Percentiles rank a stretch among this genome's conserved stretches.
Conservation (phyloP, 2,888 invertebrate genomes). For the Unio delphinus region DNA sequence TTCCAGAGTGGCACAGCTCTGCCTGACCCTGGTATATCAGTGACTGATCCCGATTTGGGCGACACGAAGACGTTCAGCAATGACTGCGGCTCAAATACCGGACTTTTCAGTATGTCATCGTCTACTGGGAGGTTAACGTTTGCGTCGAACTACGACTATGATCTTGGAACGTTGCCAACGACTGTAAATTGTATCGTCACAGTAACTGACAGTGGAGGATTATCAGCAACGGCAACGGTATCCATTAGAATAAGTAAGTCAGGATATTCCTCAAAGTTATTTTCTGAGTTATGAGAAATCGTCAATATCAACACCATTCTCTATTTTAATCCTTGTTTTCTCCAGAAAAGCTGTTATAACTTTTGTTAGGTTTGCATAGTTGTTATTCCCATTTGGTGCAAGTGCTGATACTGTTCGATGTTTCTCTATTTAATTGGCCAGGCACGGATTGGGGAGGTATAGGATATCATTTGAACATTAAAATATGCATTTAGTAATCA, state of each 20-base stretch:
- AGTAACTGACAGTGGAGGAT: conserved; percentile 21
- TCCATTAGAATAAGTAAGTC: conserved; percentile 22
- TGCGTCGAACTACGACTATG: conserved; percentile 29
- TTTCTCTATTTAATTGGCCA: too few relatives aligned
- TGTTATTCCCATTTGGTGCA: too few relatives aligned
- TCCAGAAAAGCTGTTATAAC: too few relatives aligned
- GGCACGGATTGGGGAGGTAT: too few relatives aligned
- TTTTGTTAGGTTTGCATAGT: too few relatives aligned
- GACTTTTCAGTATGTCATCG: conserved; percentile 16
- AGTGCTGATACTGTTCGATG: too few relatives aligned
- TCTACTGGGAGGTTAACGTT: conserved; percentile 21
- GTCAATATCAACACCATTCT: too few relatives aligned
- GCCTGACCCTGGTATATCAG: conserved; percentile 24
- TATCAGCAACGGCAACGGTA: conserved; percentile 22
- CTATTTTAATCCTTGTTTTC: too few relatives aligned
- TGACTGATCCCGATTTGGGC: conserved; percentile 32
- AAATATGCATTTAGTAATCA: too few relatives aligned
- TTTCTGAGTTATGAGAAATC: too few relatives aligned
- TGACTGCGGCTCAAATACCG: conserved; percentile 16
- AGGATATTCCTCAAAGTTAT: too few relatives aligned
- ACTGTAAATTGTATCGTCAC: conserved; percentile 19
- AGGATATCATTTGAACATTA: too few relatives aligned
- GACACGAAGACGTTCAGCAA: conserved; percentile 21
- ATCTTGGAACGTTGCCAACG: conserved; percentile 12
- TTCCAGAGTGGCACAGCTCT: conserved; percentile 25